Evolutionary conservation across 2,113 vertebrate species (phyloP).

Genomic region (Clupea harengus): DNA sequence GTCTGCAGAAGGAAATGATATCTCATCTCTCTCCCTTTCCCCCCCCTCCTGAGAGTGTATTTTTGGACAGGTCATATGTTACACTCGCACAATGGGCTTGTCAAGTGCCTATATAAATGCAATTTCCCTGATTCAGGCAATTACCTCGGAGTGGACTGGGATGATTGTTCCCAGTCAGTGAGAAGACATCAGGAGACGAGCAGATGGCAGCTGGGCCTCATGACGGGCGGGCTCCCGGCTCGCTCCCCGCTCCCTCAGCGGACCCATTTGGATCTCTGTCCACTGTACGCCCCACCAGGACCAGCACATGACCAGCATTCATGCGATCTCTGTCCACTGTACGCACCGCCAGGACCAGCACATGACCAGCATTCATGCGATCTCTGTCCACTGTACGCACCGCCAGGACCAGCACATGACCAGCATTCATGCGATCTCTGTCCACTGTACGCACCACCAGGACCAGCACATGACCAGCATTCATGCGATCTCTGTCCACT

Average conservation of each 20-base stretch:
- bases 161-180: constrained; percentile 44
- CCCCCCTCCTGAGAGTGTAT: constrained; percentile 62
- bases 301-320: not conserved
- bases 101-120: constrained; percentile 75
- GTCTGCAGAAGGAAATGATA: constrained; percentile 74
- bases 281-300: not conserved
- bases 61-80: constrained; percentile 75
- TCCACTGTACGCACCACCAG: not conserved
- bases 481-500: not conserved
- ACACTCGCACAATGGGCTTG: constrained; percentile 68
- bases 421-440: not conserved
- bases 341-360: not conserved
- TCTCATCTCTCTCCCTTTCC: constrained; percentile 61
- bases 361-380: not conserved
- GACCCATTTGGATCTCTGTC: not conserved
- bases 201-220: constrained; percentile 44
- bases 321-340: not conserved
- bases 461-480: not conserved
- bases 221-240: not conserved
- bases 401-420: not conserved
- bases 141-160: constrained; percentile 68
- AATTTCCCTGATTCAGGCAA: constrained; percentile 78
- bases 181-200: constrained; percentile 42
- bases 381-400: not conserved
- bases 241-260: no score